Base-by-base conservation (phyloP, 2,797 vertebrate genomes). In the Anguilla megastoma region DNA sequence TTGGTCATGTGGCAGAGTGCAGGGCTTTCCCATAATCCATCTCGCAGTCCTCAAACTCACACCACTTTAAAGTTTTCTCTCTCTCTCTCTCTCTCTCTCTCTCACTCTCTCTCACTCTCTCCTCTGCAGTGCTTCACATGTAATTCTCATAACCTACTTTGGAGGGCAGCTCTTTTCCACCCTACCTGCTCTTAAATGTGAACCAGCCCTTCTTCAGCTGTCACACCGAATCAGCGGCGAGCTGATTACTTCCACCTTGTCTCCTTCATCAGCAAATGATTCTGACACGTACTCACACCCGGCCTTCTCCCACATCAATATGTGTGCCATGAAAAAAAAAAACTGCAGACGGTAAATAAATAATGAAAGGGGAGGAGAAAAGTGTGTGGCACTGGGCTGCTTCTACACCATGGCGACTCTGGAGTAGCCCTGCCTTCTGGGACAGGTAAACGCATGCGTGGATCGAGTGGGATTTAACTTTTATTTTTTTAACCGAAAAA, bases 221-320 rank as follows among this genome's bases (percentile, higher is more conserved):
- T 97, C 96, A 96, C 93, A 95, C 93, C 94, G 94, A 95, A 96
- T 96, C 95, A 97, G 95, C 91, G 94, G 94, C 93, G 92, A 94
- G 91, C 95, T 96, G 96, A 96, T 96, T 96, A 96, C 96, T 96
- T 96, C 96, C 95, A 96, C 95, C 95, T 96, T 96, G 95, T 97
- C 96, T 96, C 95, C 94, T 95, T 95, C 95, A 94, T 96, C 95
- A 95, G 95, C 95, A 95, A 96, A 97, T 96, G 94, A 95, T 96
- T 97, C 94, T 96, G 96, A 96, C 95, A 94, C 94, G 91, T 94
- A 94, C 94, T 95, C 95, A 95, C 95, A 95, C 95, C 94, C 95
- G 92, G 93, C 94, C 95, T 94, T 95, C 94, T 94, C 94, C 56
- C 89, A 93, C 96, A 96, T 96, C 96, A 96, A 96, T 96, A 96